A percentile compares a stretch with the other conserved stretches of the same genome.
Evolutionary conservation across 2,797 vertebrate genomes (phyloP).

Genomic region (Alectoris magna): DNA sequence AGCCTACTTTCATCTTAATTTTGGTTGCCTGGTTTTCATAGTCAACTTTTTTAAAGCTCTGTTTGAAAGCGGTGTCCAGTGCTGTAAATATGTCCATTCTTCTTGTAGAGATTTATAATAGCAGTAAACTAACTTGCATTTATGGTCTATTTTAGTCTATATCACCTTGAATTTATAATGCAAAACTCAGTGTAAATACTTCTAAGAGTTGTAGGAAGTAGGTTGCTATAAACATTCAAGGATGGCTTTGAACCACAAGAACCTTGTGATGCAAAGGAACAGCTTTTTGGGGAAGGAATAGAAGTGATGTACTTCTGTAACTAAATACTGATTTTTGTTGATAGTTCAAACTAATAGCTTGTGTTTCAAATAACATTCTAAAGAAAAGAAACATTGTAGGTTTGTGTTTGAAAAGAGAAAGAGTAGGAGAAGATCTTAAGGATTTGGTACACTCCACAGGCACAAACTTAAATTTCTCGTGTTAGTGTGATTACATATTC

Average conservation of each 20-base stretch:
- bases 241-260: neutral
- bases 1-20: neutral
- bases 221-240: neutral
- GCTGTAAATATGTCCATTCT: neutral
- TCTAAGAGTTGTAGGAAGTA: neutral
- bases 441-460: neutral
- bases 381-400: neutral
- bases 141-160: conserved; percentile 28
- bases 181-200: conserved; percentile 16
- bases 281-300: neutral
- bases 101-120: conserved; percentile 29
- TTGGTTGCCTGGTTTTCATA: neutral
- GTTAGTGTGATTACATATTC: neutral
- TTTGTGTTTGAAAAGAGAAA: neutral
- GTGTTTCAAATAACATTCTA: neutral
- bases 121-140: conserved; percentile 34
- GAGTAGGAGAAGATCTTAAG: neutral
- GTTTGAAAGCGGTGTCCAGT: neutral
- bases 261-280: neutral
- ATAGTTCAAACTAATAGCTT: neutral
- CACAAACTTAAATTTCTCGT: neutral
- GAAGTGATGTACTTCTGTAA: neutral
- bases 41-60: neutral
- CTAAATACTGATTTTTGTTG: neutral
- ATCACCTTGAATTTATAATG: conserved; percentile 43